phyloP scores from a whole-genome alignment of 2,113 vertebrate genomes.

The Microtus montanus region DNA sequence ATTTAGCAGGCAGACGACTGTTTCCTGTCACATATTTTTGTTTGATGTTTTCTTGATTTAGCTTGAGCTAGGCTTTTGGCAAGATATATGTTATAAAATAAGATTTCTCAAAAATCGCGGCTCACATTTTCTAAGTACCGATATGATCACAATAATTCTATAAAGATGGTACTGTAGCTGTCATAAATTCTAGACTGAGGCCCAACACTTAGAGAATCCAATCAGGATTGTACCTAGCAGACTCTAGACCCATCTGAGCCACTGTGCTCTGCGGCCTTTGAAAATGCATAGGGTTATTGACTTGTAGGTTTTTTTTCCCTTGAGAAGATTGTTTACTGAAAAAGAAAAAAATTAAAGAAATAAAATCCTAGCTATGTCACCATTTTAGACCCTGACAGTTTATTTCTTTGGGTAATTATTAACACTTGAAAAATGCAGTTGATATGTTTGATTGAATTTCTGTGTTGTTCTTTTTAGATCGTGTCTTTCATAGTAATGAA shows the following conservation, averaged over 20 bases:
- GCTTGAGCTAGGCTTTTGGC: not conserved
- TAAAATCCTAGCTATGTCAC: slow-evolving; percentile 26
- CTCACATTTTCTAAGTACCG: slow-evolving; percentile 11
- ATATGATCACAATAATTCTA: not conserved
- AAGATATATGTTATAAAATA: not conserved
- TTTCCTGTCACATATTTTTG: not conserved
- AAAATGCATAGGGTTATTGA: not conserved
- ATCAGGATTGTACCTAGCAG: not conserved
- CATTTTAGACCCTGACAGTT: not conserved
- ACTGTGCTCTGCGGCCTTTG: not conserved
- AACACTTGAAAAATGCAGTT: slow-evolving; percentile 1
- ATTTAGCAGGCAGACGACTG: not conserved
- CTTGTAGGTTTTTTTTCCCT: not conserved
- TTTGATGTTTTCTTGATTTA: not conserved
- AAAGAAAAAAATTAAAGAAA: slow-evolving; percentile 32
- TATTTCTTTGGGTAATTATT: slow-evolving; percentile 33
- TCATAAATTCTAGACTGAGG: not conserved
- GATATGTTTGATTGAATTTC: slow-evolving; percentile 23
- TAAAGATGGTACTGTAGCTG: not conserved
- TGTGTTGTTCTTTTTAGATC: slow-evolving; percentile 84
- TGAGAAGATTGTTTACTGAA: not conserved
- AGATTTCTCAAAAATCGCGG: not conserved
- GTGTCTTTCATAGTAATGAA: slow-evolving; percentile 91
- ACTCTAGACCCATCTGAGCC: not conserved
- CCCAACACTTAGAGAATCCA: not conserved